These are phyloP conservation scores for Mohoua ochrocephala DNA, from an alignment of 2,113 vertebrate genomes.

Conservation along the genomic window DNA sequence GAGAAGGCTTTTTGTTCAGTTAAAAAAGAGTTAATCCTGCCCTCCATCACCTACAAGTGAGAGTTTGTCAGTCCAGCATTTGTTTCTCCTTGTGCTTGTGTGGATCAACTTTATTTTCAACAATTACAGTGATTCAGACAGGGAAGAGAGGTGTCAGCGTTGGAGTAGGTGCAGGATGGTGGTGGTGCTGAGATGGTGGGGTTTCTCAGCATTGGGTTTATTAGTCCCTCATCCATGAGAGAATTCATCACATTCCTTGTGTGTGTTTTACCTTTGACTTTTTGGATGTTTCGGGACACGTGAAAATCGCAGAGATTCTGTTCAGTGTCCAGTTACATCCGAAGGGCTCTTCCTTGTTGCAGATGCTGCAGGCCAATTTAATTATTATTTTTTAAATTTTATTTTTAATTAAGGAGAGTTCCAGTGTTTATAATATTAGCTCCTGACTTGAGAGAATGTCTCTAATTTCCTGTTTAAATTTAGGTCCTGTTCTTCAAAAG, in stretches of 20 bases:
- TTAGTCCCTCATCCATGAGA: not conserved
- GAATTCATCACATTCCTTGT: not conserved
- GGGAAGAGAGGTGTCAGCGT: not conserved
- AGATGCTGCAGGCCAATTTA: not conserved
- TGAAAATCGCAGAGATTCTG: not conserved
- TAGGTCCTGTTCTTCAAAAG: not conserved
- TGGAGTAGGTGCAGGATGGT: not conserved
- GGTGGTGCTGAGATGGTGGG: not conserved
- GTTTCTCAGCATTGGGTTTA: not conserved
- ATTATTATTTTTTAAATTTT: not conserved
- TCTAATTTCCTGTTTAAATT: conserved; percentile 42
- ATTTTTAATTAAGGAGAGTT: not conserved
- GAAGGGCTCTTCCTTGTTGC: not conserved
- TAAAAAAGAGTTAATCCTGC: not conserved
- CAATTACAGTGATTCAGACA: not conserved
- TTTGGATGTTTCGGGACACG: not conserved
- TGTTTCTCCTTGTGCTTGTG: not conserved
- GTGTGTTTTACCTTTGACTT: not conserved
- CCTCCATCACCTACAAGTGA: not conserved
- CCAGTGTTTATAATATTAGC: not conserved
- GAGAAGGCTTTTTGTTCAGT: not conserved
- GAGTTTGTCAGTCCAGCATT: not conserved
- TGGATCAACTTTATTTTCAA: not conserved
- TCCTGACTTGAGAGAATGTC: not conserved
- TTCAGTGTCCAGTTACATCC: not conserved